These are phyloP conservation scores for Drosophila arawakana DNA, from an alignment of 1,140 invertebrate genomes.

Conservation along the genomic window DNA sequence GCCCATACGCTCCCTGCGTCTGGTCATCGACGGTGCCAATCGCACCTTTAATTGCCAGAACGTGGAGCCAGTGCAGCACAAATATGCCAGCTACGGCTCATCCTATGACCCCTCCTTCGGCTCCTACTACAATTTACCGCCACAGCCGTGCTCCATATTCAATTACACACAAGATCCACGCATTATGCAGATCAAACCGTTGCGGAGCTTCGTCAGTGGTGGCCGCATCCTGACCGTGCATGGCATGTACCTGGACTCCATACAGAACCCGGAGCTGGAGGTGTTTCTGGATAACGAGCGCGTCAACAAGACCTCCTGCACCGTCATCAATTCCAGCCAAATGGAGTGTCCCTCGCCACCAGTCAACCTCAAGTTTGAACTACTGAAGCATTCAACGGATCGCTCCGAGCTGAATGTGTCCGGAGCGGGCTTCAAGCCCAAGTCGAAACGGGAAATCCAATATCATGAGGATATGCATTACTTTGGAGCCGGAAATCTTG, in stretches of 20 bases:
- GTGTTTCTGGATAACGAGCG: conserved; percentile 85
- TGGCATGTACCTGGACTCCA: conserved; percentile 95
- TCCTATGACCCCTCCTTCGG: neutral
- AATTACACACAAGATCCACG: conserved; percentile 97
- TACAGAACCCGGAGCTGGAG: conserved; percentile 95
- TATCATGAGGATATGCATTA: conserved; percentile 56
- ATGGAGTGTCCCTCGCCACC: conserved; percentile 98
- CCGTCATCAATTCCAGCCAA: conserved; percentile 93
- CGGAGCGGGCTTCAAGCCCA: conserved; percentile 1
- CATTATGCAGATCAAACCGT: conserved; percentile 95
- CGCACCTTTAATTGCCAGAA: conserved; percentile 87
- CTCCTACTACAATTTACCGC: conserved; percentile 38
- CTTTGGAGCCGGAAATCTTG: conserved; percentile 46
- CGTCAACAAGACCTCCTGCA: conserved; percentile 93
- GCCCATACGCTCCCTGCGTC: conserved; percentile 87
- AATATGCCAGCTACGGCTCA: conserved; percentile 32
- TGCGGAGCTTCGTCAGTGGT: conserved; percentile 95
- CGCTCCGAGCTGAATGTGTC: conserved; percentile 2
- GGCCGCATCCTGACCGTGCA: conserved; percentile 97
- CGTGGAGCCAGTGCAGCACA: conserved; percentile 1
- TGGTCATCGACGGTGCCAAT: conserved; percentile 94
- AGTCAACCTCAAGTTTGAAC: conserved; percentile 87
- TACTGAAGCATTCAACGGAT: conserved; percentile 26
- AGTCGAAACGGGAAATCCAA: conserved; percentile 21
- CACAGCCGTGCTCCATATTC: conserved; percentile 86